These are phyloP conservation scores for Ceratitis capitata DNA, from an alignment of 1,140 invertebrate genomes.

Conservation along the genomic window DNA sequence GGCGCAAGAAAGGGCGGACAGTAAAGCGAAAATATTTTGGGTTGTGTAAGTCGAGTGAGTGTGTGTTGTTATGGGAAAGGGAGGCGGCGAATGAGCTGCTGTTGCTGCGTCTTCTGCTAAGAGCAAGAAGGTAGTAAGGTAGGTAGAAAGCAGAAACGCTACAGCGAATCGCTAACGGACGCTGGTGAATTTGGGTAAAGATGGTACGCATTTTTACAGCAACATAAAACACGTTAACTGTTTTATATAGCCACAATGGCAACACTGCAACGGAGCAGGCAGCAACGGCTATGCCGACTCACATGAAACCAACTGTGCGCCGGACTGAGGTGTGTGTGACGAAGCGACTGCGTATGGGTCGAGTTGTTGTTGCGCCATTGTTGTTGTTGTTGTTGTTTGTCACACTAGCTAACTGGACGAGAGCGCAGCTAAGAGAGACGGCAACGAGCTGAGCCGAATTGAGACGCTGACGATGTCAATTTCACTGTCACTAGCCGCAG, in stretches of 20 bases:
- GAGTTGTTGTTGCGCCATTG: background rate
- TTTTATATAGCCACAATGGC: background rate
- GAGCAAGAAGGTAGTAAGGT: background rate
- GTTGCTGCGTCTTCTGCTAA: background rate
- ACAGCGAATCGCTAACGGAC: too few species aligned
- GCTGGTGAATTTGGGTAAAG: background rate
- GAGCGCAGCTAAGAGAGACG: constrained; percentile 6
- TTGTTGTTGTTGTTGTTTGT: background rate
- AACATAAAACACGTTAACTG: background rate
- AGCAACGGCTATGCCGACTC: background rate
- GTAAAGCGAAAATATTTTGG: too few species aligned
- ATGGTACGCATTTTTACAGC: background rate
- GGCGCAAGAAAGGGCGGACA: background rate
- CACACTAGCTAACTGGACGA: constrained; percentile 2
- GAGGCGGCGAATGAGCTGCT: background rate
- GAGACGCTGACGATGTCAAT: background rate
- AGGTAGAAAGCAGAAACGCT: background rate
- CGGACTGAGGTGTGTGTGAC: background rate
- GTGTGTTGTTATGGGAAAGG: too few species aligned
- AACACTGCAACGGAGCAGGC: background rate
- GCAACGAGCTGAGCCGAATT: constrained; percentile 18
- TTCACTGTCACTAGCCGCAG: background rate
- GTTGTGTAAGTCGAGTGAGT: too few species aligned
- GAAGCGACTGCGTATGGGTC: background rate
- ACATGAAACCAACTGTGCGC: background rate